phyloP scores from a whole-genome alignment of 2,797 vertebrate genomes.

The Protonibea diacanthus region DNA sequence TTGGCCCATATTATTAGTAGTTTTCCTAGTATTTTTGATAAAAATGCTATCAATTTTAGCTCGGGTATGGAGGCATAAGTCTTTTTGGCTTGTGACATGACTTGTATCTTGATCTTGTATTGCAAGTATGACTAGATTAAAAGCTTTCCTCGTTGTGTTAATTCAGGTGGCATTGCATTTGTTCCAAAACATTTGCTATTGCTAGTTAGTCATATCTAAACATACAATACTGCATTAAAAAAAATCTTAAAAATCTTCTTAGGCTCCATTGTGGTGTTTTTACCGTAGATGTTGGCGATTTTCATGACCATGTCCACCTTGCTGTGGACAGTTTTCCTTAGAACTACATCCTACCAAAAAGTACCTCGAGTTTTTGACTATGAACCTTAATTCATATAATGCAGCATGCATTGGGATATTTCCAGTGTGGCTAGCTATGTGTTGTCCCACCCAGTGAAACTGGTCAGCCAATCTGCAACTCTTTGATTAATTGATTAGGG shows the following conservation, averaged over 20 bases:
- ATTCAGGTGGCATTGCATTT: no score
- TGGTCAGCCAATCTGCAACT: constrained; percentile 35
- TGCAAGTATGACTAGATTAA: not conserved
- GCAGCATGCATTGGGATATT: not conserved
- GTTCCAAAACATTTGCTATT: not conserved
- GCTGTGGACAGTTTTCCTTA: no score
- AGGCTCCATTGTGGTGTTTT: not conserved
- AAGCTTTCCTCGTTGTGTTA: not conserved
- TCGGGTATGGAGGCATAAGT: no score
- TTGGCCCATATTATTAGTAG: no score
- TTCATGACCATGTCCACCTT: not conserved
- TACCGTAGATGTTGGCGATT: not conserved
- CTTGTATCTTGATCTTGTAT: not conserved
- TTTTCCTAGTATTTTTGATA: no score
- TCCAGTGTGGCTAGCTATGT: constrained; percentile 5
- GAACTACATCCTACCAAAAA: not conserved
- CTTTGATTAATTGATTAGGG: constrained; percentile 68
- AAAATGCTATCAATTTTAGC: no score
- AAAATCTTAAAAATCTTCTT: no score
- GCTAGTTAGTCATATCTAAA: not conserved
- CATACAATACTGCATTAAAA: not conserved
- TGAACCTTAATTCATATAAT: no score
- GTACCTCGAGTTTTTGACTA: no score
- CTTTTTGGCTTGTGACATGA: no score
- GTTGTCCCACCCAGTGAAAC: constrained; percentile 40